These are phyloP conservation scores for Phylloscopus whistleri DNA, from an alignment of 2,113 vertebrate genomes.

Conservation along the genomic window DNA sequence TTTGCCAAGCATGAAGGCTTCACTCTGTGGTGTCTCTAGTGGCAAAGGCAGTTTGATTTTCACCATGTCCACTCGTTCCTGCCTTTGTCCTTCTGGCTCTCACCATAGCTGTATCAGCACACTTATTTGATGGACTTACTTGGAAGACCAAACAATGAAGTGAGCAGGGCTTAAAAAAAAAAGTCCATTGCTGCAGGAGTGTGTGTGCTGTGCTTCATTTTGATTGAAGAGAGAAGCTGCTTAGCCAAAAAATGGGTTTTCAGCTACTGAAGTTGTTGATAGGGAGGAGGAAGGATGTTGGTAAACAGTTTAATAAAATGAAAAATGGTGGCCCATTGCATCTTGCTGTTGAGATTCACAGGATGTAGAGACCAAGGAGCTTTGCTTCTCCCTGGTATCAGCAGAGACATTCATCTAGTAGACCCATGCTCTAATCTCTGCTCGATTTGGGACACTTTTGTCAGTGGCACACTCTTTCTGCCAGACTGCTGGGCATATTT, in stretches of 20 bases:
- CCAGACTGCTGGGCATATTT: not conserved
- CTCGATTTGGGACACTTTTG: not conserved
- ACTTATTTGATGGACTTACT: not conserved
- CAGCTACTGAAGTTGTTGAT: not conserved
- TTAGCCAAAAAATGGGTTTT: not conserved
- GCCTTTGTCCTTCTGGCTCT: not conserved
- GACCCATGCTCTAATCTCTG: not conserved
- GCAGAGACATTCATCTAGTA: not conserved
- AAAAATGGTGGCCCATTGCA: not conserved
- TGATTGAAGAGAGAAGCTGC: not conserved
- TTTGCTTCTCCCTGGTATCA: not conserved
- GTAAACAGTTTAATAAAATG: not conserved
- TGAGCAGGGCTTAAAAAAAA: not conserved
- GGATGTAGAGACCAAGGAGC: not conserved
- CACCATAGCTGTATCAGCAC: not conserved
- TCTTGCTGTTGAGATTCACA: not conserved
- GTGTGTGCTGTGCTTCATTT: not conserved
- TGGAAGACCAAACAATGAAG: not conserved
- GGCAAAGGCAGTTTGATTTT: not conserved
- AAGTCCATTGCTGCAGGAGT: not conserved
- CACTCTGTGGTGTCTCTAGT: not conserved
- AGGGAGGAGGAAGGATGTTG: not conserved
- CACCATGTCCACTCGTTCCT: not conserved
- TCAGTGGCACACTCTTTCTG: not conserved
- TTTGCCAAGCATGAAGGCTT: not conserved